These are phyloP conservation scores for Rotaria macrura DNA, from an alignment of 2,888 invertebrate genomes.

Conservation along the genomic window DNA sequence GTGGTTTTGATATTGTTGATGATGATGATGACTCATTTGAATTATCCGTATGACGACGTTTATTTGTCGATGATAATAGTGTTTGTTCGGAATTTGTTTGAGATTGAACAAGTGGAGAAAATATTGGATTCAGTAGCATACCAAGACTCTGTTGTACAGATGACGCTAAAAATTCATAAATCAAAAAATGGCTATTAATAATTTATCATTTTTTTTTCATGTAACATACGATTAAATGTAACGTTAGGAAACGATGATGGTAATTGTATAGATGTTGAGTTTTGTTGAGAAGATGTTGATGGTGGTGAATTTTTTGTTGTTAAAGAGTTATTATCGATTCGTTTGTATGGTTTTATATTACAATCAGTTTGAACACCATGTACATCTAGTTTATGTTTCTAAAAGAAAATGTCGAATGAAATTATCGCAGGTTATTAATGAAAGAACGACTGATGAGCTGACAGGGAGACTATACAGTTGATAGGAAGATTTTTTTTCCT, in stretches of 20 bases:
- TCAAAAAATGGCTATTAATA: too few species aligned
- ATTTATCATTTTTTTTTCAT: not conserved
- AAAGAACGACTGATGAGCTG: too few species aligned
- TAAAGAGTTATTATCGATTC: not conserved
- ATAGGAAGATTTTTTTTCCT: too few species aligned
- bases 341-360: constrained; percentile 9
- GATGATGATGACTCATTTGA: not conserved
- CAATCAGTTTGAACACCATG: constrained; percentile 4
- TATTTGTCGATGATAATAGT: not conserved
- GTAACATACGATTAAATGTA: not conserved
- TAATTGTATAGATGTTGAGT: not conserved
- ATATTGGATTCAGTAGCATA: not conserved
- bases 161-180: not conserved
- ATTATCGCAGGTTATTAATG: too few species aligned
- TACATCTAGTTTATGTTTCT: constrained; percentile 5
- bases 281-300: not conserved
- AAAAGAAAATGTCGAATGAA: not conserved
- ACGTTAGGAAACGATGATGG: not conserved
- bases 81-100: not conserved
- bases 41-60: not conserved
- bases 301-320: not conserved
- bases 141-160: constrained; percentile 15
- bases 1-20: not conserved
- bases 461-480: too few species aligned
- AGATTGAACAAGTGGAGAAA: constrained; percentile 5